Conservation (phyloP, 2,797 vertebrate species). For the Xiphophorus birchmanni region DNA sequence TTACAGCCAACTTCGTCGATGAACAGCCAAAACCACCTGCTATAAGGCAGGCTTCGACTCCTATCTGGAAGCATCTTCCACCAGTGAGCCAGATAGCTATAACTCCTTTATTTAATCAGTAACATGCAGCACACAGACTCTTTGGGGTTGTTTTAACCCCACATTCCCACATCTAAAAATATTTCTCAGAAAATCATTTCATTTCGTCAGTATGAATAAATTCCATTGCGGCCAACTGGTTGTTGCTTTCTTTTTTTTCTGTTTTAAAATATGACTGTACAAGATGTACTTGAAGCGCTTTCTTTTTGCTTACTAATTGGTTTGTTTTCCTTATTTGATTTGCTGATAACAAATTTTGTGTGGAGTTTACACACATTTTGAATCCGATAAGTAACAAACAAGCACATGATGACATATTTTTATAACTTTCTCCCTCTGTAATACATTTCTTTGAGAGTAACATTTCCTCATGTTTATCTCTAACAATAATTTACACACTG, state of each 20-base stretch:
- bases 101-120: constrained; percentile 2
- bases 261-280: background rate
- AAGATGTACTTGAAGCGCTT: background rate
- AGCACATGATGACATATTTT: background rate
- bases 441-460: background rate
- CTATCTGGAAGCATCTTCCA: background rate
- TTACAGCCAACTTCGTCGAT: background rate
- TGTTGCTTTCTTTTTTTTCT: background rate
- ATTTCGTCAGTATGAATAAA: background rate
- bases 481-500: background rate
- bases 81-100: background rate
- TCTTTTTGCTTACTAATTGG: background rate
- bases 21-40: background rate
- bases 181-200: background rate
- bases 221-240: background rate
- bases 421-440: background rate
- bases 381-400: background rate
- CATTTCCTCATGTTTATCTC: background rate
- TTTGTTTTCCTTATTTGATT: background rate
- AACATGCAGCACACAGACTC: background rate
- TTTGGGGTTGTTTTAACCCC: background rate
- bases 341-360: background rate
- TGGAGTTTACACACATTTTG: background rate
- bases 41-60: background rate
- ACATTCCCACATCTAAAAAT: background rate